Base-by-base conservation (phyloP, 2,888 invertebrate genomes). In the Leucania comma region DNA sequence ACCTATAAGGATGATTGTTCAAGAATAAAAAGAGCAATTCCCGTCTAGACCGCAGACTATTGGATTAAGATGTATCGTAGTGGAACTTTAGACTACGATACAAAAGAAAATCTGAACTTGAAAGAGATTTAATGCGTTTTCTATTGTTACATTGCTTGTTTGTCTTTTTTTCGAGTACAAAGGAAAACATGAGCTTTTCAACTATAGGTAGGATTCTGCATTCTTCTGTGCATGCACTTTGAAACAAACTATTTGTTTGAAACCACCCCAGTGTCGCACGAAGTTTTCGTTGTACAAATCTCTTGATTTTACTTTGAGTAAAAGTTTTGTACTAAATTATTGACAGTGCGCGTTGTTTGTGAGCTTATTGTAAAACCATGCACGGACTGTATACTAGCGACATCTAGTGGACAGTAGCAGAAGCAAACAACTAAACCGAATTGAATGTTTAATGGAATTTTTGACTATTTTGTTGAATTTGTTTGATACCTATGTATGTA, bases 391-490 rank as follows among this genome's bases (percentile, higher is more conserved):
- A 10, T 48, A 59, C 69, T 75, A 76, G 68, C 85, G 90, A 83
- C 91, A 90, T 90, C 92, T 92, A 86, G 85, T 72, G 88, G 26
- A 26, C 46, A 89, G 85, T 90, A 90, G 91, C 77, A 17, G 54
- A 67, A 50, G 1, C 2, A 59, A 38, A 1, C 22, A 14, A 2
- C n/a, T n/a, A n/a, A n/a, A n/a, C n/a, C n/a, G 22, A 35, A 35
- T 22, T 22, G 10, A 46, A 46, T 17, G 46, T 46, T 20, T 5
- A 46, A 20, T 20, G 46, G 6, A 46, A 20, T 46, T 14, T 46
- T 46, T 46, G 17, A 6, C 0, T 0, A 6, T 20, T 46, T 1
- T 8, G 3, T 46, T 20, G 4, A 38, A 17, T 17, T 42, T 42
- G 4, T 20, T 42, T 42, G 4, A 42, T 17, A n/a, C n/a, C n/a